phyloP scores from a whole-genome alignment of 1,140 invertebrate genomes.

The Caenorhabditis briggsae region DNA sequence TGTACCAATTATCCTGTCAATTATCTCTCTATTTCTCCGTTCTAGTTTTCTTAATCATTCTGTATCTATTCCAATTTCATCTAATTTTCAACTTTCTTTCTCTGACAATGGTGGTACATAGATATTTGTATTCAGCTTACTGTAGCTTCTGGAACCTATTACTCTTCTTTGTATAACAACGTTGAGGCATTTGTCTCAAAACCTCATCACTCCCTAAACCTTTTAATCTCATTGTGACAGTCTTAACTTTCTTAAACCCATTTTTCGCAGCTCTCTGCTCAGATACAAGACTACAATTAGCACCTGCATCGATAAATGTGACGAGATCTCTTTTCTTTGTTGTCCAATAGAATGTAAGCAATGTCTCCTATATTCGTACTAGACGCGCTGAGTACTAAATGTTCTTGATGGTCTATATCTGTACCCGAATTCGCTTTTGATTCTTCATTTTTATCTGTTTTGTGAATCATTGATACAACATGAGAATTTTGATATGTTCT shows the following conservation, averaged over 20 bases:
- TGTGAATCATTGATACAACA: neutral
- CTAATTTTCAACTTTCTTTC: neutral
- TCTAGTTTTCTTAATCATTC: neutral
- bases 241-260: neutral
- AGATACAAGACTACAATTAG: neutral
- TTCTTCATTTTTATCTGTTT: neutral
- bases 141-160: neutral
- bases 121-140: neutral
- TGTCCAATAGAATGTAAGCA: neutral
- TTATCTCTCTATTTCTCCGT: neutral
- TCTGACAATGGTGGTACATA: neutral
- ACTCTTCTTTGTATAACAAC: neutral
- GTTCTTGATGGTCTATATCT: neutral
- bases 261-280: neutral
- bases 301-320: neutral
- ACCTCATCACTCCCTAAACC: neutral
- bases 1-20: neutral
- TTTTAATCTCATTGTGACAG: neutral
- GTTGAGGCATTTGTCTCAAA: neutral
- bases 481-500: too few relatives aligned
- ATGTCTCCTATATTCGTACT: neutral
- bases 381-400: neutral
- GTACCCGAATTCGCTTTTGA: neutral
- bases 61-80: neutral
- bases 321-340: neutral